phyloP scores from a whole-genome alignment of 1,140 invertebrate species.

The Drosophila truncata region DNA sequence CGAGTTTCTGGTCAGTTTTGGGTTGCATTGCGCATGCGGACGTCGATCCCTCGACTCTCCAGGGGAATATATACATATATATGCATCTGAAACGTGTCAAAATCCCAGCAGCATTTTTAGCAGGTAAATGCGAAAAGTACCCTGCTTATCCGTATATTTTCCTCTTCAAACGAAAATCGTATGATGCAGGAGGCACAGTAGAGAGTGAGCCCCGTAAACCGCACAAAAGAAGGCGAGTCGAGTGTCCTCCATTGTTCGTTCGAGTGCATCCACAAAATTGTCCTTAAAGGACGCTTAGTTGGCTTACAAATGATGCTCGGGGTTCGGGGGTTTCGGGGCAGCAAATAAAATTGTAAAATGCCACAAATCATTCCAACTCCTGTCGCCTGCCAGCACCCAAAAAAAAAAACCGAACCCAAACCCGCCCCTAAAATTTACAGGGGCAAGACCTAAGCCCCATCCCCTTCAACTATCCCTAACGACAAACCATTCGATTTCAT shows the following conservation, averaged over 20 bases:
- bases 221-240: conserved; percentile 70
- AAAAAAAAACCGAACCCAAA: conserved; percentile 32
- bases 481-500: conserved; percentile 71
- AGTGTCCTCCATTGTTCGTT: conserved; percentile 72
- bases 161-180: conserved; percentile 68
- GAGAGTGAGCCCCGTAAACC: conserved; percentile 43
- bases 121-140: conserved; percentile 84
- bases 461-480: conserved; percentile 51
- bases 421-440: conserved; percentile 67
- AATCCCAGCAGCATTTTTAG: conserved; percentile 76
- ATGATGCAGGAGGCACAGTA: conserved; percentile 51
- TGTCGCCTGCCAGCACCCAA: conserved; percentile 61
- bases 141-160: conserved; percentile 8
- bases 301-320: conserved; percentile 82
- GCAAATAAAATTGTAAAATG: conserved; percentile 83
- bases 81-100: conserved; percentile 61
- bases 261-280: conserved; percentile 84
- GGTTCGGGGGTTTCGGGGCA: conserved; percentile 24
- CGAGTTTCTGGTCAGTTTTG: conserved; percentile 56
- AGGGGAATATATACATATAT: conserved; percentile 10
- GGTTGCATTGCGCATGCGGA: conserved; percentile 75
- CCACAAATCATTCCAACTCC: conserved; percentile 81
- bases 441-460: conserved; percentile 17
- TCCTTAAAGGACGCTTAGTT: conserved; percentile 85
- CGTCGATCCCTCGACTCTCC: conserved; percentile 13